Conservation (phyloP, 53 echinoderm and acorn worm species). For the Mesocentrotus franciscanus region DNA sequence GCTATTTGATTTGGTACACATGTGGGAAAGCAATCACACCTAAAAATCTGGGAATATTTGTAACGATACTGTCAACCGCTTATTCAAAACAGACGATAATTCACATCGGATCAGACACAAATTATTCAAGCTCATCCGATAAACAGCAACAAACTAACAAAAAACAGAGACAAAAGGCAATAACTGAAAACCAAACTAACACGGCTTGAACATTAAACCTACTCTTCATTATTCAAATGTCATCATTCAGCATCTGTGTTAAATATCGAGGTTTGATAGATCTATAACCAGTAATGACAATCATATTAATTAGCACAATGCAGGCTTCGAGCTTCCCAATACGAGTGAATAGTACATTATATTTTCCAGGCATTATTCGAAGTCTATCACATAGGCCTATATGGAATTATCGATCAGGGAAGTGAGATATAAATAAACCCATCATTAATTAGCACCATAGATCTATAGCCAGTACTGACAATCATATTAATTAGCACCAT, state of each 20-base stretch:
- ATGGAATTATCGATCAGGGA: not conserved
- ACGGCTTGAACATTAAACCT: too few relatives aligned
- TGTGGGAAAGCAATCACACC: too few relatives aligned
- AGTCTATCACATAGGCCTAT: not conserved
- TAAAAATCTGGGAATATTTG: too few relatives aligned
- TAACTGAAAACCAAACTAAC: too few relatives aligned
- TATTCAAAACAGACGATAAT: too few relatives aligned
- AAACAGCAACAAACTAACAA: too few relatives aligned
- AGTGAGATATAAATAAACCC: not conserved
- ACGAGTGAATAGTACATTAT: not conserved
- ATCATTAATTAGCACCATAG: too few relatives aligned
- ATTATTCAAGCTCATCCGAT: too few relatives aligned
- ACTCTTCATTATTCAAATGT: not conserved
- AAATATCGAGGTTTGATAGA: not conserved
- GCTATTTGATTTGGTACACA: too few relatives aligned
- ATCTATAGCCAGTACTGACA: not conserved
- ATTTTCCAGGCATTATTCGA: not conserved
- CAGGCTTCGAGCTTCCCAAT: not conserved
- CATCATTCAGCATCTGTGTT: not conserved
- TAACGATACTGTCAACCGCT: too few relatives aligned
- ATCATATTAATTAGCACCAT: not conserved
- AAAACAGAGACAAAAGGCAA: too few relatives aligned
- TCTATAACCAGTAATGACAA: not conserved
- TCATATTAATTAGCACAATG: not conserved
- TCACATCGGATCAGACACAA: too few relatives aligned